Base-by-base conservation (phyloP, 2,113 vertebrate genomes). In the Dasyornis broadbenti region DNA sequence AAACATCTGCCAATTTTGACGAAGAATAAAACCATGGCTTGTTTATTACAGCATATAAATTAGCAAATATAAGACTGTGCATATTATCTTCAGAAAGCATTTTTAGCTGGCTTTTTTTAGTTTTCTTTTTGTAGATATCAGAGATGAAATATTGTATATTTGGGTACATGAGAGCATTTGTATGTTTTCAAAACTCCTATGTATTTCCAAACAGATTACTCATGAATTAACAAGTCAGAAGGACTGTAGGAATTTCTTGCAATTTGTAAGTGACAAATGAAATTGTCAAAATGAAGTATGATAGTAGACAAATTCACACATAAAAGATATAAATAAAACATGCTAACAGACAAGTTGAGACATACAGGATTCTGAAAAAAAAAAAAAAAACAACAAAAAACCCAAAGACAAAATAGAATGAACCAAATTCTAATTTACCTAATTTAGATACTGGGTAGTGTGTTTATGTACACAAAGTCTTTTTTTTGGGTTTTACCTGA, bases 401-500 rank as follows among this genome's bases (percentile, higher is more conserved):
- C 7, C 15, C 16, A 9, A 66, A 91, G 31, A 7, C 2, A 56
- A 54, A 91, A n/a, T 1, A 59, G 28, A 89, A 79, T 15, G 18
- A 73, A 66, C 3, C 4, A n/a, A 72, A 56, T 76, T 61, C 7
- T 70, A 54, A 66, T 70, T 63, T 57, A 60, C 14, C 35, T 50
- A 94, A 65, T 50, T 42, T 85, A 49, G n/a, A 40, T 82, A 80
- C 11, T 78, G 47, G 8, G 15, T 45, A 82, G 40, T 7, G 52
- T 20, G 22, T 30, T 85, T 53, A 65, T 18, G 23, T 11, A 76
- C 31, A 76, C 17, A 39, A 86, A 69, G 17, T 21, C 47, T 37
- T 14, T 10, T 1, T 26, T 50, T 18, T 27, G 47, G 33, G 7
- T 37, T 76, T 89, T 98, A 98, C 98, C 98, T 98, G 98, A 91